A percentile compares a stretch with the other conserved stretches of the same genome.
phyloP scores from a whole-genome alignment of 2,113 vertebrate genomes.

The Choloepus hoffmanni region DNA sequence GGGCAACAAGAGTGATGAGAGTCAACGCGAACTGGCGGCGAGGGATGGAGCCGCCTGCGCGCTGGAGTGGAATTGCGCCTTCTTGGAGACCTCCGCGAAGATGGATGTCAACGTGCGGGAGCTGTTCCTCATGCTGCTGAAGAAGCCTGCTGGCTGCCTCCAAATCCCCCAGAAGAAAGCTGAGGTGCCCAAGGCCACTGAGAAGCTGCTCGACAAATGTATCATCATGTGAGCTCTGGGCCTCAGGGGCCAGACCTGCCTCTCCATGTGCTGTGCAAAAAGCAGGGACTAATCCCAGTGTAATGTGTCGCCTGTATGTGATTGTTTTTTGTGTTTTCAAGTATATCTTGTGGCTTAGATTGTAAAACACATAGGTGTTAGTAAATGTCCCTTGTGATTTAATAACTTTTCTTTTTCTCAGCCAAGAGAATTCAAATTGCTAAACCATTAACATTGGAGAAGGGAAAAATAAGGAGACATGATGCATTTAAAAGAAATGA shows the following conservation, averaged over 20 bases:
- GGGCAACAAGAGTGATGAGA: conserved; percentile 86
- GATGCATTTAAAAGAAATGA: not conserved
- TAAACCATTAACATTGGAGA: not conserved
- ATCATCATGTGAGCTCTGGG: conserved; percentile 83
- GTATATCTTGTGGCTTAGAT: not conserved
- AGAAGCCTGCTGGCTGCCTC: conserved; percentile 82
- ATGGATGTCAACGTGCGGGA: conserved; percentile 87
- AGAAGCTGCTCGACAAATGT: conserved; percentile 87
- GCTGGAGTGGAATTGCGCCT: conserved; percentile 87
- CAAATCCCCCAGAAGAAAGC: conserved; percentile 86
- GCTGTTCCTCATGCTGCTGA: conserved; percentile 87
- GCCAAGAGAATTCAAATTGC: not conserved
- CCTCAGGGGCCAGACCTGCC: conserved; percentile 69
- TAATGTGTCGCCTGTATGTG: not conserved
- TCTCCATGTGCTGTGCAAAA: not conserved
- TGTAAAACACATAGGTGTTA: conserved; percentile 2
- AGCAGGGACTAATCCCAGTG: not conserved
- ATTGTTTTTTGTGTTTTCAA: not conserved
- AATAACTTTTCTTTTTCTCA: not conserved
- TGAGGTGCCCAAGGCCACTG: conserved; percentile 81
- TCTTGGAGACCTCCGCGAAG: conserved; percentile 88
- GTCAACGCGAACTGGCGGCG: conserved; percentile 81
- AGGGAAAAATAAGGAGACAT: not conserved
- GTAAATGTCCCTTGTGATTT: not conserved
- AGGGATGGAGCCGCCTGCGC: conserved; percentile 84